These are phyloP conservation scores for Aporophyla lueneburgensis DNA, from an alignment of 2,888 invertebrate genomes.

Conservation along the genomic window DNA sequence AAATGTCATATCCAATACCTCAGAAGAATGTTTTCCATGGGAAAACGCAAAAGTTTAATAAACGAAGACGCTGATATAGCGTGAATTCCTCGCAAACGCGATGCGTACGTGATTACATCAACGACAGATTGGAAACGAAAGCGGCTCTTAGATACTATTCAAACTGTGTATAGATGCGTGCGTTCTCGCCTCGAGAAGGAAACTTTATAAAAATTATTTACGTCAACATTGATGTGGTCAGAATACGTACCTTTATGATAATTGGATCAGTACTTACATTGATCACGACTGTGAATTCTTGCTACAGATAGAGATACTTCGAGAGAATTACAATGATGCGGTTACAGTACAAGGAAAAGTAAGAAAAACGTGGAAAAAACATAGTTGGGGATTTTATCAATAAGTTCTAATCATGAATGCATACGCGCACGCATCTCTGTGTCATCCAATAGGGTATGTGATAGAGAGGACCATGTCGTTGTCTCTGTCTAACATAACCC, in stretches of 20 bases:
- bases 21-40: conserved; percentile 30
- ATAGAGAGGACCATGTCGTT: conserved; percentile 73
- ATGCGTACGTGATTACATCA: conserved; percentile 73
- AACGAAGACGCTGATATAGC: conserved; percentile 7
- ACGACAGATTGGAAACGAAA: conserved; percentile 75
- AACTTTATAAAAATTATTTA: conserved; percentile 39
- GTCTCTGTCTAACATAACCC: conserved; percentile 79
- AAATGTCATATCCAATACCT: conserved; percentile 10
- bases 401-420: conserved; percentile 70
- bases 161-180: conserved; percentile 10
- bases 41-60: conserved; percentile 33
- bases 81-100: conserved; percentile 35
- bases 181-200: conserved; percentile 31
- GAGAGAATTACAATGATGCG: conserved; percentile 18
- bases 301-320: conserved; percentile 3
- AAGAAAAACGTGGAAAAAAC: conserved; percentile 9
- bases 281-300: conserved; percentile 28
- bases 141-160: conserved; percentile 61
- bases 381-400: conserved; percentile 45
- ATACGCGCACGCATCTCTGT: conserved; percentile 69
- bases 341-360: conserved; percentile 40
- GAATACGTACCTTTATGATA: conserved; percentile 23
- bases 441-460: conserved; percentile 68
- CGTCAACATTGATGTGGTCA: conserved; percentile 29
- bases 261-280: conserved; percentile 10